Evolutionary conservation across 2,113 vertebrate species (phyloP).

Genomic region (Triplophysa tibetana): DNA sequence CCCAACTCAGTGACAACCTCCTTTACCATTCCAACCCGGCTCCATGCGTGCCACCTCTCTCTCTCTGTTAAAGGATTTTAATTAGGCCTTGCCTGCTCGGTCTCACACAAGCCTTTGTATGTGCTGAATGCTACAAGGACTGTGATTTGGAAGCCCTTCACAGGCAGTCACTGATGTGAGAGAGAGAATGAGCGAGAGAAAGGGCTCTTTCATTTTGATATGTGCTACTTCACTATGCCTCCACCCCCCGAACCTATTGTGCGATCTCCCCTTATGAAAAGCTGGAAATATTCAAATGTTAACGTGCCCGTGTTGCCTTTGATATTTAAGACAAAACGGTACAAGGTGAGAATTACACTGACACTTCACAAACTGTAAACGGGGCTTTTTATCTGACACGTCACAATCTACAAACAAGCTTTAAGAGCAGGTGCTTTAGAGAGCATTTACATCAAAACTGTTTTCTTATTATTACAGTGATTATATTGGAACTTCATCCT

Average conservation of each 20-base stretch:
- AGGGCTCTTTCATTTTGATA: conserved; percentile 76
- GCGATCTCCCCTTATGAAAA: conserved; percentile 78
- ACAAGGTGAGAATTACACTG: conserved; percentile 78
- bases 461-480: not conserved
- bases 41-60: conserved; percentile 70
- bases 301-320: conserved; percentile 91
- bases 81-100: conserved; percentile 83
- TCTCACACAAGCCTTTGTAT: conserved; percentile 75
- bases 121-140: conserved; percentile 78
- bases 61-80: conserved; percentile 83
- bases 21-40: conserved; percentile 68
- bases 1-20: conserved; percentile 63
- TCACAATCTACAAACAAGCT: conserved; percentile 67
- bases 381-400: conserved; percentile 78
- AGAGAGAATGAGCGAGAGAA: conserved; percentile 46
- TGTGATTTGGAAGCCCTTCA: conserved; percentile 73
- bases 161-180: conserved; percentile 66
- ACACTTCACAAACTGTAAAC: conserved; percentile 75
- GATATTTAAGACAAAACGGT: conserved; percentile 99
- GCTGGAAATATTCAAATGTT: conserved; percentile 95
- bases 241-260: conserved; percentile 70
- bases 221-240: conserved; percentile 79
- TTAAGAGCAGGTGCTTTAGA: conserved; percentile 14
- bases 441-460: not conserved
- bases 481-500: no score